Percentiles rank a stretch among this genome's conserved stretches.
These are phyloP conservation scores for Buceros bicornis DNA, from an alignment of 2,797 vertebrate genomes.

Conservation along the genomic window DNA sequence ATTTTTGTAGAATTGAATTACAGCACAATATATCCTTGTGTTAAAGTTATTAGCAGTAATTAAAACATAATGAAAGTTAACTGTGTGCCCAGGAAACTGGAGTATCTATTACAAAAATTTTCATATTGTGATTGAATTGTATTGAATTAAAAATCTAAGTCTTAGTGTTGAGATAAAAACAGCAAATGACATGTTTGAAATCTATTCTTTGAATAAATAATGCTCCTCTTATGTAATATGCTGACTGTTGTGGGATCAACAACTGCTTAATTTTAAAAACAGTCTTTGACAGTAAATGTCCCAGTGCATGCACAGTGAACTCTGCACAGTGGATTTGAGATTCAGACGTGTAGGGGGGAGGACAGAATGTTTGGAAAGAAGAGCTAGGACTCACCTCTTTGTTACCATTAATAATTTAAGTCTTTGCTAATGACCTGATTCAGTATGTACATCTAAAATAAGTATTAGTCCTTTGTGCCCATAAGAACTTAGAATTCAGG, in stretches of 20 bases:
- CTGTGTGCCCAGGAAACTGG: neutral
- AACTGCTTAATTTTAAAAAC: conserved; percentile 44
- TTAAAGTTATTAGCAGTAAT: neutral
- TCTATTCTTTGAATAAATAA: conserved; percentile 61
- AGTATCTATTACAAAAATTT: neutral
- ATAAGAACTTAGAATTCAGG: neutral
- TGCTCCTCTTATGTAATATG: conserved; percentile 55
- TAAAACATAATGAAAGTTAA: neutral
- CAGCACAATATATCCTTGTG: neutral
- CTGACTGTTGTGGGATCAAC: conserved; percentile 56
- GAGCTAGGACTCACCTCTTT: conserved; percentile 55
- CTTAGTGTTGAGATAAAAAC: neutral
- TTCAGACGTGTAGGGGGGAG: neutral
- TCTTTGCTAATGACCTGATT: conserved; percentile 25
- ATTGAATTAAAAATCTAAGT: neutral
- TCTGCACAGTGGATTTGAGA: neutral
- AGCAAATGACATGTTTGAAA: conserved; percentile 10
- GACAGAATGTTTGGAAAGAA: conserved; percentile 1
- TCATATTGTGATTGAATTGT: neutral
- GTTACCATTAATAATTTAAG: conserved; percentile 51
- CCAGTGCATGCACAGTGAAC: neutral
- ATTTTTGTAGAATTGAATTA: neutral
- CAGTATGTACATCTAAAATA: conserved; percentile 24
- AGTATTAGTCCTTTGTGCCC: conserved; percentile 35
- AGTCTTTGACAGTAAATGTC: neutral